These are phyloP conservation scores for Odontocerum albicorne DNA, from an alignment of 2,888 invertebrate species.

Conservation along the genomic window DNA sequence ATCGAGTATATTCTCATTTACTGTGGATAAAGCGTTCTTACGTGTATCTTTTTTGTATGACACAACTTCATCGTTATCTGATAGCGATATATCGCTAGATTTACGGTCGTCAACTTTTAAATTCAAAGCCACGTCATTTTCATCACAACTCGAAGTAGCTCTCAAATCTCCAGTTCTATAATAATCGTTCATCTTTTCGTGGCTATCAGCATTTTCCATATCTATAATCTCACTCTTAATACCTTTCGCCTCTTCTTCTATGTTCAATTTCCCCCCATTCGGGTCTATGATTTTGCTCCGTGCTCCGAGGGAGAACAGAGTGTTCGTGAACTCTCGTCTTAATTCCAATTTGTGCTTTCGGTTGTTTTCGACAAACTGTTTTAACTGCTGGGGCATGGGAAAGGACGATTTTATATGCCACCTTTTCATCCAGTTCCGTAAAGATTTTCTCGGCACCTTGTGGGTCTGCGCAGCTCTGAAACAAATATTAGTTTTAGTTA, in stretches of 20 bases:
- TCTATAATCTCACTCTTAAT: too few species aligned
- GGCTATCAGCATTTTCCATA: too few species aligned
- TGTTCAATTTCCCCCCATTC: neutral
- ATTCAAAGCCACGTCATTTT: constrained; percentile 5
- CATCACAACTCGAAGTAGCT: constrained; percentile 14
- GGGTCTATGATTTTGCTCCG: neutral
- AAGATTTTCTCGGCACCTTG: constrained; percentile 61
- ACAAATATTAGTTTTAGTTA: constrained; percentile 30
- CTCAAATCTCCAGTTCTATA: constrained; percentile 3
- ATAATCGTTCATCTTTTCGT: constrained; percentile 19
- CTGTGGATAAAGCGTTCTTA: too few species aligned
- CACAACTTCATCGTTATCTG: too few species aligned
- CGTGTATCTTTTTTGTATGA: too few species aligned
- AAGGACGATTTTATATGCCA: constrained; percentile 62
- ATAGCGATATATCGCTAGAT: neutral
- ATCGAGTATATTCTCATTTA: neutral
- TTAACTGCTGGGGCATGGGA: constrained; percentile 60
- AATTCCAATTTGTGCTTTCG: constrained; percentile 47
- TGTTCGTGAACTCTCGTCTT: constrained; percentile 26
- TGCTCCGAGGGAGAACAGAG: constrained; percentile 19
- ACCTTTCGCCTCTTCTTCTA: constrained; percentile 4
- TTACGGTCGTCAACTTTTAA: constrained; percentile 3
- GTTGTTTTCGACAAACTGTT: constrained; percentile 59
- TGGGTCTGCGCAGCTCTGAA: constrained; percentile 61
- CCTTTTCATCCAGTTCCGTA: constrained; percentile 65